phyloP scores from a whole-genome alignment of 1,140 invertebrate species.

The Cyclina sinensis region DNA sequence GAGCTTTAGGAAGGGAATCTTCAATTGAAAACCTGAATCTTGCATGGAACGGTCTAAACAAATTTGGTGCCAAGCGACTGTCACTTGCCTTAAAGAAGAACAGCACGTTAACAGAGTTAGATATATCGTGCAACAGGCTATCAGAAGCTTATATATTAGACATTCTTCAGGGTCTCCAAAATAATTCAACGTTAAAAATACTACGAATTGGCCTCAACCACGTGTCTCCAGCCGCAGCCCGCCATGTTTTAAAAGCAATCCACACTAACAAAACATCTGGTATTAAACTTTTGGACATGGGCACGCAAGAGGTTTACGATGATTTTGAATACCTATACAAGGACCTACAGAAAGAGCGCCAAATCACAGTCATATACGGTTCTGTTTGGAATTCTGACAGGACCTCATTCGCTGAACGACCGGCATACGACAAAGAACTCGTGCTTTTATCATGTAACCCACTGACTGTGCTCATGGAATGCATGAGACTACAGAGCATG shows the following conservation, averaged over 20 bases:
- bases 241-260: neutral
- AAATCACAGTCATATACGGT: slow-evolving; percentile 24
- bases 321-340: neutral
- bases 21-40: slow-evolving; percentile 69
- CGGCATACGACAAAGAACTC: neutral
- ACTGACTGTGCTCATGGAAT: slow-evolving; percentile 50
- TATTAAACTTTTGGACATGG: slow-evolving; percentile 19
- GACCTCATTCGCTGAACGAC: neutral
- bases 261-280: neutral
- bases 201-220: slow-evolving; percentile 31
- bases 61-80: slow-evolving; percentile 67
- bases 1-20: slow-evolving; percentile 64
- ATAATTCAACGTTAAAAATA: slow-evolving; percentile 68
- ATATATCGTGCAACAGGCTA: slow-evolving; percentile 74
- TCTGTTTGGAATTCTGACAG: neutral
- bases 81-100: slow-evolving; percentile 67
- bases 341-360: neutral
- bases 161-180: slow-evolving; percentile 69
- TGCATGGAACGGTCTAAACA: slow-evolving; percentile 76
- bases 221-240: neutral
- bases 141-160: slow-evolving; percentile 57
- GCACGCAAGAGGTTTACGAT: slow-evolving; percentile 19
- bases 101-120: slow-evolving; percentile 58
- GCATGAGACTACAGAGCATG: slow-evolving; percentile 23
- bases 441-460: slow-evolving; percentile 17